A percentile compares a stretch with the other conserved stretches of the same genome.
phyloP scores from a whole-genome alignment of 2,888 invertebrate genomes.

The Choreutis nemorana region DNA sequence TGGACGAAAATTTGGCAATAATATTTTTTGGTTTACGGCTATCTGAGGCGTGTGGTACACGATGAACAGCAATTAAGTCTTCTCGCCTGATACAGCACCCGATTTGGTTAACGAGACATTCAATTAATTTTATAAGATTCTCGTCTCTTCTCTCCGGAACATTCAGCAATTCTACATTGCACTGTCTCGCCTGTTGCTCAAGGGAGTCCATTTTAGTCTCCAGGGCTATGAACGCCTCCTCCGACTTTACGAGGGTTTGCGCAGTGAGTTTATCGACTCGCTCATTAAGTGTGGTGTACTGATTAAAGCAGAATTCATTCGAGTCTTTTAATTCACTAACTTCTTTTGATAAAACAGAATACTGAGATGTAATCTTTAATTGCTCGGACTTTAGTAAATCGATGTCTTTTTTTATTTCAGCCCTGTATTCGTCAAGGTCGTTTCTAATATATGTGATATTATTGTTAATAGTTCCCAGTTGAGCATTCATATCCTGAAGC shows the following conservation, averaged over 20 bases:
- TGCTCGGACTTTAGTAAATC: no score
- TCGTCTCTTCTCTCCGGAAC: not conserved
- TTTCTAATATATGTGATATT: not conserved
- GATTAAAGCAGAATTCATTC: not conserved
- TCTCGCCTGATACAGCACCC: not conserved
- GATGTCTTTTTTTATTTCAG: not conserved
- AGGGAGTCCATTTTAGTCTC: not conserved
- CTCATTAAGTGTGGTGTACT: not conserved
- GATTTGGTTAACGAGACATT: not conserved
- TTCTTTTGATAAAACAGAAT: no score
- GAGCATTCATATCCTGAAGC: not conserved
- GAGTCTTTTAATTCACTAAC: no score
- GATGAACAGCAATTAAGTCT: not conserved
- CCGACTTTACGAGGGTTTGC: not conserved
- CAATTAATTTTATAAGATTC: not conserved
- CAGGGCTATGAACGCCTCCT: not conserved
- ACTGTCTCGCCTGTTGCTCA: not conserved
- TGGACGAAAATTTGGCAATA: not conserved
- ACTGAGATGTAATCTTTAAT: no score
- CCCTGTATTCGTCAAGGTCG: not conserved
- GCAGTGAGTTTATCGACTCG: not conserved
- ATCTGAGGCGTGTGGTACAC: not conserved
- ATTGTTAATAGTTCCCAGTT: not conserved
- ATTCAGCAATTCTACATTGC: not conserved
- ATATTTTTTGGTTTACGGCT: not conserved